Base-by-base conservation (phyloP, 2,113 vertebrate genomes). In the Oncorhynchus tshawytscha region DNA sequence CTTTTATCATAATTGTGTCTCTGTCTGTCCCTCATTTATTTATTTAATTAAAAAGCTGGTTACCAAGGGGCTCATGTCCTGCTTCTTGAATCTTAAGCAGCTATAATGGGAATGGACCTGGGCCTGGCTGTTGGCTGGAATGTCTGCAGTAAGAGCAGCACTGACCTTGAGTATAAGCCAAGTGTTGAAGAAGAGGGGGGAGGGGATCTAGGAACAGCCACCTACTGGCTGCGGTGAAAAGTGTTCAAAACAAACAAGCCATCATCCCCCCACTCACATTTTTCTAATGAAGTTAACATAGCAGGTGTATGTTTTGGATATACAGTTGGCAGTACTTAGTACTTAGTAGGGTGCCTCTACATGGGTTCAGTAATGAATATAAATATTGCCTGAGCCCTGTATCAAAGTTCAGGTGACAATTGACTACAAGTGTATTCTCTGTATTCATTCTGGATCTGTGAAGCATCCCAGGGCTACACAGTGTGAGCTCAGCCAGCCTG, bases 1-100 rank as follows among this genome's bases (percentile, higher is more conserved):
- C 82, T 82, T 79, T 88, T 79, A 88, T 74, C 78, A 34, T 84
- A 85, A 88, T 88, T 57, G 34, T 73, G 62, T 72, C 34, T 69
- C 13, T 31, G 59, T 65, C n/a, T 27, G 54, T 20, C 20, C 15
- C 54, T 57, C 20, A 57, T 57, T 57, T 57, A 4, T 57, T 57
- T 57, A 45, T 57, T 20, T 57, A 20, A 5, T 20, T 57, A 1
- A 18, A 57, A 57, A 20, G 54, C 18, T 7, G 20, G 29, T 69
- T 39, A 69, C 34, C 4, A 6, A 34, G 31, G 25, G 34, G 34
- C 48, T 62, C 70, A 54, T 39, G 51, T 29, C 64, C 80, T 51
- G 31, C 57, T 67, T n/a, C 15, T 73, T 82, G 82, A 82, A 85
- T 85, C 24, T 82, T 79, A 85, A 84, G 27, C 48, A 77, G 77